Evolutionary conservation across 2,797 vertebrate species (phyloP).

Genomic region (Spinus olivaceus): DNA sequence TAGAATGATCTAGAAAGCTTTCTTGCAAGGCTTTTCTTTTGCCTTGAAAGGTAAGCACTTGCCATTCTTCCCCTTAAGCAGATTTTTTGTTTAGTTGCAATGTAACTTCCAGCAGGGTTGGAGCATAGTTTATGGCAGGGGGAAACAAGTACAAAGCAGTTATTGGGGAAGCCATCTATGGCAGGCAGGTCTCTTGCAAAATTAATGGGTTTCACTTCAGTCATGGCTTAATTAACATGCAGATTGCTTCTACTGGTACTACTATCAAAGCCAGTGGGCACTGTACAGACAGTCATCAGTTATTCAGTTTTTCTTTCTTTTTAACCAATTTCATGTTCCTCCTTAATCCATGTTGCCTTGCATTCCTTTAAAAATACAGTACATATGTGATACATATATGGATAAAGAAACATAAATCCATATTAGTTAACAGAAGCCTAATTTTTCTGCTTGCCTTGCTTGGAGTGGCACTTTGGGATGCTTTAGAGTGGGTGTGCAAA

Average conservation of each 20-base stretch:
- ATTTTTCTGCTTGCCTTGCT: background rate
- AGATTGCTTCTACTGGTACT: slow-evolving; percentile 21
- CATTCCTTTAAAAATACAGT: background rate
- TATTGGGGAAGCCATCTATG: slow-evolving; percentile 33
- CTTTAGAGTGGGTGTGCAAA: background rate
- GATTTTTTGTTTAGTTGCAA: background rate
- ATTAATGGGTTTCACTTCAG: slow-evolving; percentile 1
- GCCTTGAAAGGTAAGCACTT: slow-evolving; percentile 30
- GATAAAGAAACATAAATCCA: background rate
- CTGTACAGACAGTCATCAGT: slow-evolving; percentile 7
- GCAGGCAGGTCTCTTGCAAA: slow-evolving; percentile 40
- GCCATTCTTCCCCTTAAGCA: slow-evolving; percentile 6
- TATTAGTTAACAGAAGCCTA: background rate
- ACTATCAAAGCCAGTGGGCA: background rate
- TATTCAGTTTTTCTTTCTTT: background rate
- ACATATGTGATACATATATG: background rate
- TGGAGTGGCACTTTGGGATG: background rate
- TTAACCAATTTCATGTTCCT: background rate
- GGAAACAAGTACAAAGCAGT: slow-evolving; percentile 34
- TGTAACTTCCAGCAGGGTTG: background rate
- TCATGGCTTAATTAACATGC: background rate
- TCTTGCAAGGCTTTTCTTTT: slow-evolving; percentile 28
- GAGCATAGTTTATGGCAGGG: slow-evolving; percentile 9
- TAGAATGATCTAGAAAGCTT: background rate
- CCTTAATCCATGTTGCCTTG: background rate